phyloP scores from a whole-genome alignment of 1,140 invertebrate genomes.

The Tribolium castaneum region DNA sequence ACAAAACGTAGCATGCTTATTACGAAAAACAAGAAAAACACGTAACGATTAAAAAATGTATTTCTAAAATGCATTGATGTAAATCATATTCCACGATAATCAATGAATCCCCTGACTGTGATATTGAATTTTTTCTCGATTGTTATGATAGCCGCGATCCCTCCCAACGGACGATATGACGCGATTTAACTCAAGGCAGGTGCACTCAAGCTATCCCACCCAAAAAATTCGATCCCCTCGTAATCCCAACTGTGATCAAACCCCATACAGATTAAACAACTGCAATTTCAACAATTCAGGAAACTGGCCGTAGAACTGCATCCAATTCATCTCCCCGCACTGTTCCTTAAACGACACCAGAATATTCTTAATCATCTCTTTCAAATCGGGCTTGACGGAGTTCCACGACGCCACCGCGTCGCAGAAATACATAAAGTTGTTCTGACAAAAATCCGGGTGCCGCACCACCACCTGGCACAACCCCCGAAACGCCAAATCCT shows the following conservation, averaged over 20 bases:
- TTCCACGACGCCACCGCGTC: slow-evolving; percentile 62
- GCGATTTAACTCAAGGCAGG: slow-evolving; percentile 55
- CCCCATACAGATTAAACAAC: slow-evolving; percentile 59
- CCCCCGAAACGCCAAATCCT: slow-evolving; percentile 98
- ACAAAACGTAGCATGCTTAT: not conserved
- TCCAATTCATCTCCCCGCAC: slow-evolving; percentile 58
- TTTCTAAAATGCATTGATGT: not conserved
- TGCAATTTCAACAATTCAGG: slow-evolving; percentile 58
- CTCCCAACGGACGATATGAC: slow-evolving; percentile 41
- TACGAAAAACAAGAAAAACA: slow-evolving; percentile 6
- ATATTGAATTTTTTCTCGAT: slow-evolving; percentile 25
- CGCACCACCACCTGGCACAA: slow-evolving; percentile 80
- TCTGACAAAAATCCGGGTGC: slow-evolving; percentile 58
- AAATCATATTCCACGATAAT: slow-evolving; percentile 7
- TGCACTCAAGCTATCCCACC: slow-evolving; percentile 61
- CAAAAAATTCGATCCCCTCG: slow-evolving; percentile 48
- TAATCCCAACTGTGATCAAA: slow-evolving; percentile 52
- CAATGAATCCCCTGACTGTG: slow-evolving; percentile 6
- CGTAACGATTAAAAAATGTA: slow-evolving; percentile 3
- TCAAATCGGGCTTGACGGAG: slow-evolving; percentile 58
- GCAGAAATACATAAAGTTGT: slow-evolving; percentile 62
- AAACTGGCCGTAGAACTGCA: slow-evolving; percentile 58
- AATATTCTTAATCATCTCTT: slow-evolving; percentile 58
- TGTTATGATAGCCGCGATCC: slow-evolving; percentile 37
- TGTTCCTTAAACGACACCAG: slow-evolving; percentile 58